Evolutionary conservation across 2,888 invertebrate species (phyloP).

Genomic region (Eurytoma californica): DNA sequence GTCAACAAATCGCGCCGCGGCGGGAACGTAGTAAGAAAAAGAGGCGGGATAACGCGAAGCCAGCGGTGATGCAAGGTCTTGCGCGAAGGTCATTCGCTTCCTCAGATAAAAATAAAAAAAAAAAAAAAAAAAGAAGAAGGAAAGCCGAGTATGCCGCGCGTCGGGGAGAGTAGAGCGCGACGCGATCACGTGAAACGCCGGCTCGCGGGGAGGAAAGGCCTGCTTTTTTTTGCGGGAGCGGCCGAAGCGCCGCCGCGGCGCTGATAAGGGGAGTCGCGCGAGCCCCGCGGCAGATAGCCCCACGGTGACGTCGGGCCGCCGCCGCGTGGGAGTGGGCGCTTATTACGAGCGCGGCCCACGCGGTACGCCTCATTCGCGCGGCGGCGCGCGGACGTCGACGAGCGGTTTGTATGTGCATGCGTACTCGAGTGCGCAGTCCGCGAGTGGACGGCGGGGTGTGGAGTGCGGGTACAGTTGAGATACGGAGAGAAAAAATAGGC

Average conservation of each 20-base stretch:
- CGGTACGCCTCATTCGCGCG: slow-evolving; percentile 5
- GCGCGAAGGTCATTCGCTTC: slow-evolving; percentile 13
- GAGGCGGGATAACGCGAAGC: slow-evolving; percentile 2
- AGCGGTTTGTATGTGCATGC: background rate
- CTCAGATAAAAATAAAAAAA: background rate
- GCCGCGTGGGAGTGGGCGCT: slow-evolving; percentile 32
- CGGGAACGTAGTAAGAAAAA: background rate
- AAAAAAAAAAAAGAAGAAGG: background rate
- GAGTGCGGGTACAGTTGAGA: too few species aligned
- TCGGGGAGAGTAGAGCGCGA: too few species aligned
- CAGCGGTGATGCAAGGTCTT: slow-evolving; percentile 22
- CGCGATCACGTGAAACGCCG: slow-evolving; percentile 15
- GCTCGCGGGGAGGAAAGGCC: background rate
- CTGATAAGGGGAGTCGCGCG: too few species aligned
- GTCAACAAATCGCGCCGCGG: background rate
- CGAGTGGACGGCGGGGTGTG: too few species aligned
- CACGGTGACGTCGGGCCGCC: too few species aligned
- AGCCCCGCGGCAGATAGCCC: too few species aligned
- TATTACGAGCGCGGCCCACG: slow-evolving; percentile 8
- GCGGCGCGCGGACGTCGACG: slow-evolving; percentile 2
- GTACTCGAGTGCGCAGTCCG: background rate
- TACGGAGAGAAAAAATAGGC: too few species aligned
- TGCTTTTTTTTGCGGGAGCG: background rate
- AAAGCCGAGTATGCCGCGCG: background rate
- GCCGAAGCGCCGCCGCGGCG: background rate